Base-by-base conservation (phyloP, 2,888 invertebrate species). In the Chloroclystis v-ata region DNA sequence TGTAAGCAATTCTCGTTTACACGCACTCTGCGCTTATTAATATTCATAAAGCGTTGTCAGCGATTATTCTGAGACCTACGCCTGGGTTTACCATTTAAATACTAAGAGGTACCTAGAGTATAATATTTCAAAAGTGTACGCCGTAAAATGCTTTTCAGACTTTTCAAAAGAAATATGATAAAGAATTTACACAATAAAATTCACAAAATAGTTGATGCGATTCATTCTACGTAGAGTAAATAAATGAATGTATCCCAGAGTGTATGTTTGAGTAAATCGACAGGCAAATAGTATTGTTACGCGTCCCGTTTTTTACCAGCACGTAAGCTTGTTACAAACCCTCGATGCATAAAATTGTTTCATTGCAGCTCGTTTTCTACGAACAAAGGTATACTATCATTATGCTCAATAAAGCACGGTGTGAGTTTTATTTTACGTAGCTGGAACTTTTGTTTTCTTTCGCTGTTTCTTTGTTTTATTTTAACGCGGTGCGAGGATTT, bases 251-350 rank as follows among this genome's bases (percentile, higher is more conserved):
- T 33, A 69, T 75, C 72, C 67, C 65, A 65, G 65, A 40, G 35
- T 79, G 72, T 75, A 76, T 69, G 63, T 61, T 33, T 54, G 65
- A 64, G 63, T 57, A 63, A 72, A 65, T 74, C 70, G 67, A 70
- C 59, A 71, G 63, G 68, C 72, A 72, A 80, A 76, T 73, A 68
- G 67, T 67, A 63, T 82, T 76, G 74, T 77, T 79, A 75, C 78
- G 70, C 50, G 69, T 65, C 67, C 65, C 54, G 52, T 61, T 64
- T 60, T 9, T 14, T 37, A 69, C 66, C 72, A 67, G 50, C 69
- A 47, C 63, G 60, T 65, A 72, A 61, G 56, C 67, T 65, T 65
- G 67, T 69, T 71, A 60, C 69, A 59, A 63, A 66, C 69, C 71
- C 69, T 60, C 58, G 63, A 61, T 63, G 64, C 66, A 66, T 70